Evolutionary conservation across 2,888 invertebrate species (phyloP).

Genomic region (Blastobasis lacticolella): DNA sequence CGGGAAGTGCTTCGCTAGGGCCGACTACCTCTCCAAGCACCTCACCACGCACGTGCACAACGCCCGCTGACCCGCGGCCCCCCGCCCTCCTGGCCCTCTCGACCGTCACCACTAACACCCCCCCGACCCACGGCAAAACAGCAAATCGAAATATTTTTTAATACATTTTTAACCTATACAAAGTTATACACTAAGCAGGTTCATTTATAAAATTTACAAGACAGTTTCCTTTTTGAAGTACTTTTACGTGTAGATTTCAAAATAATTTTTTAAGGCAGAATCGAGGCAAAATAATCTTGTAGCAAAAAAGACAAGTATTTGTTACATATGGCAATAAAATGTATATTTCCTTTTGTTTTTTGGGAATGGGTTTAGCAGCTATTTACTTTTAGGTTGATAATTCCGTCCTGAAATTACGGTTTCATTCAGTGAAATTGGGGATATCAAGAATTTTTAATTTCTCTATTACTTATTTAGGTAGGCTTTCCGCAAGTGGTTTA

Average conservation of each 20-base stretch:
- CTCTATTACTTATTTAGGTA: no score
- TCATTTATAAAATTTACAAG: slow-evolving; percentile 57
- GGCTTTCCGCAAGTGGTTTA: no score
- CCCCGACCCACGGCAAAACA: slow-evolving; percentile 33
- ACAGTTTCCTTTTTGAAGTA: slow-evolving; percentile 62
- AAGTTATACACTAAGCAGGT: slow-evolving; percentile 62
- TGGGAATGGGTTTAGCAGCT: background rate
- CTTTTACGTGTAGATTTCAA: slow-evolving; percentile 53
- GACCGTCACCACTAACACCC: slow-evolving; percentile 33
- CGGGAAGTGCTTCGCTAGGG: slow-evolving; percentile 92
- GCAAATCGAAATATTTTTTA: slow-evolving; percentile 69
- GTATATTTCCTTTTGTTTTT: no score
- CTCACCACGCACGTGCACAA: slow-evolving; percentile 92
- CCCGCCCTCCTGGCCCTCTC: slow-evolving; percentile 39
- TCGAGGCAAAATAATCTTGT: slow-evolving; percentile 30
- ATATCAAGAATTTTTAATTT: no score
- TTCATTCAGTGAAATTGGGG: no score
- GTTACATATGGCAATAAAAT: slow-evolving; percentile 6
- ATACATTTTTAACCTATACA: slow-evolving; percentile 67
- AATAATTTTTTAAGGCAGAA: slow-evolving; percentile 49
- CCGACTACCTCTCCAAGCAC: slow-evolving; percentile 93
- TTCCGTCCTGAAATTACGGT: background rate
- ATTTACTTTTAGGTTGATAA: background rate
- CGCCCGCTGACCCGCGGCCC: slow-evolving; percentile 66
- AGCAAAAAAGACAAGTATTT: slow-evolving; percentile 1